Percentiles rank a stretch among this genome's conserved stretches.
These are phyloP conservation scores for Mungos mungo DNA, from an alignment of 2,113 vertebrate genomes.

Conservation along the genomic window DNA sequence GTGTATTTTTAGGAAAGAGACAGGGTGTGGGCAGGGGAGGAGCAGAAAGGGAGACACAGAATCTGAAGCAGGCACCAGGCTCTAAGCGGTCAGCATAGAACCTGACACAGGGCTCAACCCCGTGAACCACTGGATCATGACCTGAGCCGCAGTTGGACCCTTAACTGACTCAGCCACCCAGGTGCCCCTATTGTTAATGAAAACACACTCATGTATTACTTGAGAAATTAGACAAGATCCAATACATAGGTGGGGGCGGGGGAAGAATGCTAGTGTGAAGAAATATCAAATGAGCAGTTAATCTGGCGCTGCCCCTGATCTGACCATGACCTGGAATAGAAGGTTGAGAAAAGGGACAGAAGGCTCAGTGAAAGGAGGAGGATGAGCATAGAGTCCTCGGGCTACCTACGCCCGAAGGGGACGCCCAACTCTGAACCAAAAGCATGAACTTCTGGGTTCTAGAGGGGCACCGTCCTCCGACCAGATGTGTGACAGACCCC, in stretches of 20 bases:
- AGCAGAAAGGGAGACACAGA: no score
- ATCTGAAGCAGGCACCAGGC: no score
- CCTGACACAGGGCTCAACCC: no score
- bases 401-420: background rate
- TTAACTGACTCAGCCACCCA: no score
- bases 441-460: background rate
- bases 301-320: background rate
- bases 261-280: background rate
- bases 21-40: no score
- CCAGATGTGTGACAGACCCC: background rate
- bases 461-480: background rate
- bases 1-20: no score
- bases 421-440: background rate
- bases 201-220: background rate
- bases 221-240: background rate
- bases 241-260: rapidly evolving
- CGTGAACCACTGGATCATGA: no score
- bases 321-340: background rate
- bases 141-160: no score
- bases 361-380: background rate
- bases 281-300: background rate
- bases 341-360: background rate
- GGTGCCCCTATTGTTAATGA: background rate
- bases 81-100: no score
- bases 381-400: background rate